Conservation (phyloP, 2,113 vertebrate species). For the Phrynosoma blainvillii region DNA sequence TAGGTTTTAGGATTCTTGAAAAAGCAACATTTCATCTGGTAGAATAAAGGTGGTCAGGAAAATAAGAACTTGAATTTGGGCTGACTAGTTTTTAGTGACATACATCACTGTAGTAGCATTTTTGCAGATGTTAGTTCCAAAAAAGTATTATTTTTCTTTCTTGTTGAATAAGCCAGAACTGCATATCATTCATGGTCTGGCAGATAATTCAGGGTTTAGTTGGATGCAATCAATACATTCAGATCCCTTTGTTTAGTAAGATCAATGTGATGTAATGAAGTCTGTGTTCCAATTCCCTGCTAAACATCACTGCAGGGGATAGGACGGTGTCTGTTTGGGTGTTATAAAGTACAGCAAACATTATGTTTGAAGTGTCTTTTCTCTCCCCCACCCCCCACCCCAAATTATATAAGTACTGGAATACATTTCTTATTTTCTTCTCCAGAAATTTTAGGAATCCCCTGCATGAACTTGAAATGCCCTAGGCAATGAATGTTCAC, state of each 20-base stretch:
- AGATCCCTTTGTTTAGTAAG: conserved; percentile 82
- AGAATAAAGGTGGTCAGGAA: background rate
- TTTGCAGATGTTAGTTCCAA: background rate
- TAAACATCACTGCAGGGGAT: conserved; percentile 64
- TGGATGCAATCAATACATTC: conserved; percentile 78
- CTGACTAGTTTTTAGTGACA: background rate
- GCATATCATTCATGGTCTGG: conserved; percentile 31
- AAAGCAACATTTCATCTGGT: background rate
- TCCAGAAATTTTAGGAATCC: conserved; percentile 12
- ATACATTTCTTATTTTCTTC: conserved; percentile 18
- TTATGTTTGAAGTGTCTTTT: conserved; percentile 52
- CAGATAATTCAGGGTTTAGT: conserved; percentile 57
- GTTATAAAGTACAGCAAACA: conserved; percentile 73
- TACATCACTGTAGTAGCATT: conserved; percentile 36
- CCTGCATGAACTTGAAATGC: background rate
- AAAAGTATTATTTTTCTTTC: conserved; percentile 45
- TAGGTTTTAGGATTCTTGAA: background rate
- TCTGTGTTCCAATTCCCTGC: conserved; percentile 76
- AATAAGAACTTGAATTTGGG: background rate
- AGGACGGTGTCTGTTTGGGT: conserved; percentile 70
- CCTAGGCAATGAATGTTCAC: background rate
- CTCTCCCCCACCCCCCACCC: background rate
- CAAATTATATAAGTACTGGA: conserved; percentile 1
- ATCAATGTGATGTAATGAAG: conserved; percentile 88
- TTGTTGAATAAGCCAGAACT: conserved; percentile 48